A percentile compares a stretch with the other conserved stretches of the same genome.
Evolutionary conservation across 2,888 invertebrate species (phyloP).

Genomic region (Epirrita christyi): DNA sequence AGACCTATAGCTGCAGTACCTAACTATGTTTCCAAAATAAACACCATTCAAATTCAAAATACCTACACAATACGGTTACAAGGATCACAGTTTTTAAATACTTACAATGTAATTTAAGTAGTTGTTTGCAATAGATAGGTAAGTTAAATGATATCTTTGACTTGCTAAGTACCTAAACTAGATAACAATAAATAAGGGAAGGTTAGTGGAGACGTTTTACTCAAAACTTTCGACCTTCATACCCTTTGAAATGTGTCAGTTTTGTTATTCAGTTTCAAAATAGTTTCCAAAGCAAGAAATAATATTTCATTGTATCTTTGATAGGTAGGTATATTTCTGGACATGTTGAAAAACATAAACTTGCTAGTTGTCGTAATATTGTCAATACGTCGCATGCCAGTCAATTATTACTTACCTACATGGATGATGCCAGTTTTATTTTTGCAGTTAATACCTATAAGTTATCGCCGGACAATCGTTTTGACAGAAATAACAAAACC

Average conservation of each 20-base stretch:
- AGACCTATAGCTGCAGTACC: too few species aligned
- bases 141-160: too few species aligned
- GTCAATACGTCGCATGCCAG: conserved; percentile 12
- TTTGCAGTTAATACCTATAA: conserved; percentile 12
- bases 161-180: too few species aligned
- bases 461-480: conserved; percentile 13
- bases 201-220: background rate
- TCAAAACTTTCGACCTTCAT: background rate
- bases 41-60: too few species aligned
- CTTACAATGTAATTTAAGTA: too few species aligned
- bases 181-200: background rate
- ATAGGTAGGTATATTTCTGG: background rate
- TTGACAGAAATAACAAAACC: conserved; percentile 19
- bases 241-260: conserved; percentile 1
- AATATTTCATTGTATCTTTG: conserved; percentile 8
- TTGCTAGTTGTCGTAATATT: conserved; percentile 17
- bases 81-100: too few species aligned
- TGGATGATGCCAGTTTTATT: background rate
- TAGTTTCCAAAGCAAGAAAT: conserved; percentile 14
- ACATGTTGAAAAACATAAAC: conserved; percentile 22
- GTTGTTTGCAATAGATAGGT: too few species aligned
- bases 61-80: too few species aligned
- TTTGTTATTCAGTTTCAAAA: conserved; percentile 10
- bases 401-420: too few species aligned
- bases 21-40: too few species aligned